Base-by-base conservation (phyloP, 2,113 vertebrate species). In the Dasyprocta punctata region DNA sequence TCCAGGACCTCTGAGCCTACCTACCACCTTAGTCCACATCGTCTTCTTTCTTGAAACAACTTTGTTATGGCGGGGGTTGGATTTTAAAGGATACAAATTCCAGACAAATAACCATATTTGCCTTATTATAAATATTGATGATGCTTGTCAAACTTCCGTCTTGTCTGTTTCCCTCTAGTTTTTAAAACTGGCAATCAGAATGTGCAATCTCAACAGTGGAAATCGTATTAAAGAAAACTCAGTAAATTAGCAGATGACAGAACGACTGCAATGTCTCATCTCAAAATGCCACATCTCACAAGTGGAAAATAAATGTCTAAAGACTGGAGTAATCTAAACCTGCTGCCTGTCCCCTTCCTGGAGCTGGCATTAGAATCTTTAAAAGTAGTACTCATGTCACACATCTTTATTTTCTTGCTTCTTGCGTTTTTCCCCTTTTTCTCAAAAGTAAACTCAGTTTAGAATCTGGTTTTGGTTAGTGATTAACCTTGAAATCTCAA, bases 191-290 rank as follows among this genome's bases (percentile, higher is more conserved):
- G 56, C 88, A 84, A 63, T 89, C 56, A 95, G 75, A 65, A 73
- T 41, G 41, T 67, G 54, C 77, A 9, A 30, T 65, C 77, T 88
- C 95, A 69, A 54, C 63, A 75, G 49, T 69, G 81, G 75, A 69
- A 85, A 92, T 56, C 75, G 14, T n/a, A 56, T 95, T 89, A 86
- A 67, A 47, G 82, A 94, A 89, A 96, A 85, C 36, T 86, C 77
- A 56, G 52, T 56, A 85, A 96, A 95, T 41, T 63, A 89, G 52
- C 75, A 89, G 44, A 47, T 38, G 86, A 60, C 86, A 86, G 71
- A 82, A 71, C 24, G n/a, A 77, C 52, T 61, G 58, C 49, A 90
- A 47, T 7, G 44, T 65, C 38, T 38, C 26, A 1, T 65, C 44
- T 97, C 69, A 81, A 90, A 90, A 87, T 0, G 41, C 61, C 81